phyloP scores from a whole-genome alignment of 2,888 invertebrate species.

The Trachelus stipa region DNA sequence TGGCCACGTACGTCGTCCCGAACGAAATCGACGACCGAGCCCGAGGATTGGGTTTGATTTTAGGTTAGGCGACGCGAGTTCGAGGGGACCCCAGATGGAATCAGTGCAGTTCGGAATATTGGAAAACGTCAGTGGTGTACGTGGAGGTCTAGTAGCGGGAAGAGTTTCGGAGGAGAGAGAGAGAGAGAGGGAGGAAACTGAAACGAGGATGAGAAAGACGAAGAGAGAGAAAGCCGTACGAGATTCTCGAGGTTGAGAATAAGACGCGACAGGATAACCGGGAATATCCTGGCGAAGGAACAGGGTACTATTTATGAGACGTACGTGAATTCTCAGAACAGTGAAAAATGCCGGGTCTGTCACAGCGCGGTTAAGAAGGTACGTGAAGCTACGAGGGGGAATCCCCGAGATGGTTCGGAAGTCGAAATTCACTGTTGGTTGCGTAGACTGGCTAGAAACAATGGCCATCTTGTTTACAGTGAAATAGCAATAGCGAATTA shows the following conservation, averaged over 20 bases:
- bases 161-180: not conserved
- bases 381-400: not conserved
- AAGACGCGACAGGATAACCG: slow-evolving; percentile 29
- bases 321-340: slow-evolving; percentile 57
- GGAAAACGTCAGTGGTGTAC: slow-evolving; percentile 49
- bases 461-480: too few relatives aligned
- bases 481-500: too few relatives aligned
- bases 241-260: slow-evolving; percentile 10
- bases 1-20: not conserved
- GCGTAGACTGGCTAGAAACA: too few relatives aligned
- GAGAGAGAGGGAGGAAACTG: not conserved
- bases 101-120: slow-evolving; percentile 62
- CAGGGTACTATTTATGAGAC: slow-evolving; percentile 61
- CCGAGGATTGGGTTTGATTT: not conserved
- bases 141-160: slow-evolving; percentile 36
- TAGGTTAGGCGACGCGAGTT: slow-evolving; percentile 28
- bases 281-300: slow-evolving; percentile 25
- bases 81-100: slow-evolving; percentile 58
- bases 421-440: not conserved
- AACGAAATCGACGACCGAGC: not conserved
- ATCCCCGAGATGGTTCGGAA: not conserved
- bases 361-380: slow-evolving; percentile 18
- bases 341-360: slow-evolving; percentile 21
- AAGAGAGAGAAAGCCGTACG: slow-evolving; percentile 29
- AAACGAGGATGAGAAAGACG: not conserved